Base-by-base conservation (phyloP, 2,797 vertebrate genomes). In the Fistularia tabacaria region DNA sequence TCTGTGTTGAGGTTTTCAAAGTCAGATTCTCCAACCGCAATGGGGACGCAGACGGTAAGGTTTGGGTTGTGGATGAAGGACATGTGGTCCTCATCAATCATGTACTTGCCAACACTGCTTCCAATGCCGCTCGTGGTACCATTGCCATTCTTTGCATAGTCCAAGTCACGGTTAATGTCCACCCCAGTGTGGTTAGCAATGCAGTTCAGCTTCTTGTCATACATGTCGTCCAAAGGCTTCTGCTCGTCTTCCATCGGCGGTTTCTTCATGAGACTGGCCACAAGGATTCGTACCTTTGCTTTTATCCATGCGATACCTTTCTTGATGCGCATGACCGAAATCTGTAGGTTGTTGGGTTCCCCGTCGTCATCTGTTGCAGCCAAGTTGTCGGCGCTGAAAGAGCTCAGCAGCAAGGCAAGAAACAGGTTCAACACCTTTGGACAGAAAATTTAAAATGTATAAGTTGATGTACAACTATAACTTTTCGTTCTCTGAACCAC, bases 31-130 rank as follows among this genome's bases (percentile, higher is more conserved):
- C 97, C 97, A 0, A 98, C 94, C 7, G 97, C 97, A 1, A 99
- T 99, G 49, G 97, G 97, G 3, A 99, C 97, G 10, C 96, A 92
- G 12, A 99, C 95, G 0, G 96, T 98, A 62, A 99, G 86, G 73
- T 98, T 97, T 38, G 97, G 97, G 69, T 98, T 99, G 84, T 98
- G 94, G 88, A 99, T 98, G 87, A 99, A 99, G 42, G 96, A 98
- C 94, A 98, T 97, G 85, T 98, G 96, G 66, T 98, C 97, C 56
- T 98, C 97, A 0, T 99, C 96, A 0, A 99, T 94, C 81, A 97
- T 94, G 73, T 98, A 98, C 49, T 95, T 98, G 71, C 98, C 96
- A 69, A 98, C 93, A 0, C 96, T 99, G 92, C 95, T 99, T 25
- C 97, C 96, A 6, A 99, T 98, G 12, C 97, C 96, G 0, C 96